Percentiles rank a stretch among this genome's conserved stretches.
Conservation (phyloP, 92 coral and sea anemone genomes). For the Virgularia gustaviana region DNA sequence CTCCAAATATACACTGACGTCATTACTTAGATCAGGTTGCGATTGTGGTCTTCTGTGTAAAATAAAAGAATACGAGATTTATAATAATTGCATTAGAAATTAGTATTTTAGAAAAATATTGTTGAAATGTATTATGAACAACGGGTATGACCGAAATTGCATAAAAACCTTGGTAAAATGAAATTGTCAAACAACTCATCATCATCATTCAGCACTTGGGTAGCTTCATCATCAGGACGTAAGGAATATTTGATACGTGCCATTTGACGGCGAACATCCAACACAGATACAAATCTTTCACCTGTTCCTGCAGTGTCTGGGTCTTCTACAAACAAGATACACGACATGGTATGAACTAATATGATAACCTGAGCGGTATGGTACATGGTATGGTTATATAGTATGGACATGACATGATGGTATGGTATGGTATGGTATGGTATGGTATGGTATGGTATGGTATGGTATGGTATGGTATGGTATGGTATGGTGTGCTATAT, state of each 20-base stretch:
- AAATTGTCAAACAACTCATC: neutral
- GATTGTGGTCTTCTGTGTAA: conserved; percentile 65
- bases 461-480: too few species aligned
- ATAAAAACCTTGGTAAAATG: conserved; percentile 19
- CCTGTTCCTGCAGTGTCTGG: neutral
- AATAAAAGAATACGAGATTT: neutral
- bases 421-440: too few species aligned
- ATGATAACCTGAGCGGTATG: neutral
- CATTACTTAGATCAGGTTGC: conserved; percentile 64
- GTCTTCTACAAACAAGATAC: neutral
- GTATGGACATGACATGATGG: too few species aligned
- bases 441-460: too few species aligned
- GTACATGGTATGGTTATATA: too few species aligned
- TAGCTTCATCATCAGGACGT: neutral
- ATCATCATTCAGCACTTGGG: conserved; percentile 13
- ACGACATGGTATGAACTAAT: neutral
- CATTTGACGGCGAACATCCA: conserved; percentile 73
- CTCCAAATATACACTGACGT: conserved; percentile 49
- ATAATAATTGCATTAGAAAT: neutral
- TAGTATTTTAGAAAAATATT: conserved; percentile 24
- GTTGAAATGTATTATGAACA: too few species aligned
- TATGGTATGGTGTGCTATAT: too few species aligned
- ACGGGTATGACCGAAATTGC: too few species aligned
- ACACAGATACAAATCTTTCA: conserved; percentile 67
- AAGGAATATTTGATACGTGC: conserved; percentile 29